Evolutionary conservation across 2,888 invertebrate genomes (phyloP).

Genomic region (Holacanthella duospinosa): DNA sequence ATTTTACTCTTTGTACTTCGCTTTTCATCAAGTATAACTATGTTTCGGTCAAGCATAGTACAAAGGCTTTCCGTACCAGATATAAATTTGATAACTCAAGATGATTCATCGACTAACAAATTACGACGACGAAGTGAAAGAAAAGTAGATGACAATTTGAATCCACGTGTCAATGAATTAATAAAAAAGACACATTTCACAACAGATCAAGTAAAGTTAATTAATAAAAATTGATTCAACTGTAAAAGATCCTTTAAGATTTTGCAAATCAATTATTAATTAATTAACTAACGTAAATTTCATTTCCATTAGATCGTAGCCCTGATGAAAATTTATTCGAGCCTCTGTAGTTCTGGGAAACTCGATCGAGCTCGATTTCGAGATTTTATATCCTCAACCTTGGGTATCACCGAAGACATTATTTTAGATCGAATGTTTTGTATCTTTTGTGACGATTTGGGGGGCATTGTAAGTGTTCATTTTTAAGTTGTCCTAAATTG

Average conservation of each 20-base stretch:
- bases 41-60: too few relatives aligned
- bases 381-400: constrained; percentile 62
- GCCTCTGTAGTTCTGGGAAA: constrained; percentile 15
- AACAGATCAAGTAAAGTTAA: background rate
- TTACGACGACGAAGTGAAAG: too few relatives aligned
- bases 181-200: constrained; percentile 4
- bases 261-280: background rate
- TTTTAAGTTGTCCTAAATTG: too few relatives aligned
- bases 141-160: background rate
- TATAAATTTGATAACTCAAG: too few relatives aligned
- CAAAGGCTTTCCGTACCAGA: background rate
- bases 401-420: constrained; percentile 69
- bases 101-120: too few relatives aligned
- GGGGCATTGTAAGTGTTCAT: too few relatives aligned
- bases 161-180: background rate
- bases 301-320: constrained; percentile 3
- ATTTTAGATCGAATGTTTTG: constrained; percentile 66
- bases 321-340: constrained; percentile 14
- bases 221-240: too few relatives aligned
- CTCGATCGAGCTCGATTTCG: constrained; percentile 61
- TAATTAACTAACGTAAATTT: background rate
- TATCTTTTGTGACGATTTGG: constrained; percentile 59
- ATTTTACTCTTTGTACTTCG: background rate
- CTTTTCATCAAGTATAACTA: too few relatives aligned
- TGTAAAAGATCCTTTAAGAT: too few relatives aligned